Base-by-base conservation (phyloP, 1,140 invertebrate species). In the Drosophila obscura region DNA sequence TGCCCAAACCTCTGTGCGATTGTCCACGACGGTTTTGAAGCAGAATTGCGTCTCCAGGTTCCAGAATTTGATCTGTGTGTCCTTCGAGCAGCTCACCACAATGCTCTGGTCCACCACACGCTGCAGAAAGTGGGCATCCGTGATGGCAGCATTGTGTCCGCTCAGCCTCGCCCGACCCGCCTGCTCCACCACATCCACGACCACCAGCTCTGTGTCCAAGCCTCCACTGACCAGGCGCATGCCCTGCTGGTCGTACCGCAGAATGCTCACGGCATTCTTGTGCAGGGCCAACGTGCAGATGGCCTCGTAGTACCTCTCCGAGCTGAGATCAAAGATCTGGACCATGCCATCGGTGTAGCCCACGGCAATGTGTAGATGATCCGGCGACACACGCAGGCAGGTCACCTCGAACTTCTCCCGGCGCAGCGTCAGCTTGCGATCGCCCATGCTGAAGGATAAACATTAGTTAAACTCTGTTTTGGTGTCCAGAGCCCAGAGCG, bases 1-100 rank as follows among this genome's bases (percentile, higher is more conserved):
- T n/a, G 94, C 94, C 96, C 97, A 99, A 26, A 99, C 95, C 92
- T 97, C 96, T 66, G 95, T 94, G 89, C 94, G 93, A 92, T 97
- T 95, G 57, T 95, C 96, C 48, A 95, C 94, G 16, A 99, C 92
- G 7, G 99, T 99, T 92, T 97, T 96, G 82, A 99, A 99, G 92
- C 98, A 99, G 89, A 98, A 97, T 82, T 98, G 96, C 22, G 96
- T 98, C 69, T 97, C 95, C 57, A 99, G 92, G 93, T 99, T 97
- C 98, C 98, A 99, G 91, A 99, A 98, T 91, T 99, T 99, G 0
- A 99, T 94, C 92, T 97, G 97, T 13, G 96, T 96, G 92, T 99
- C 99, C 92, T 97, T 98, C 2, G 98, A 99, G 55, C 96, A 95
- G 73, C 97, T 97, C 8, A 99, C 93, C 75, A 97, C 94, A 80